phyloP scores from a whole-genome alignment of 2,797 vertebrate genomes.

The Brachymystax lenok region DNA sequence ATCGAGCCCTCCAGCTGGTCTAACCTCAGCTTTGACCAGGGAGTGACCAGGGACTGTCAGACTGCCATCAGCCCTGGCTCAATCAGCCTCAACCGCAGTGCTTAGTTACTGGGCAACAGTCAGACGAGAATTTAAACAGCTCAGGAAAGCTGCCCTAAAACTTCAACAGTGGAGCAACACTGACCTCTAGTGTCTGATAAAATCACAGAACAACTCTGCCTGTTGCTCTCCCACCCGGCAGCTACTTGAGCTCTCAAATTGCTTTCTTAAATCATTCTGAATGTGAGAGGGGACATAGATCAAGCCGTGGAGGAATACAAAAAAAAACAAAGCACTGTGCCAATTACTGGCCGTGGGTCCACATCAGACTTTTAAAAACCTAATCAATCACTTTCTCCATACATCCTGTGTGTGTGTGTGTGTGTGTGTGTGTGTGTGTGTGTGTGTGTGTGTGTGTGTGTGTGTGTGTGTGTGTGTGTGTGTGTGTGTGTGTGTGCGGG shows the following conservation, averaged over 20 bases:
- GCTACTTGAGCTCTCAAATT: conserved; percentile 44
- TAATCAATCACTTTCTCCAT: conserved; percentile 59
- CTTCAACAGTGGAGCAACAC: conserved; percentile 81
- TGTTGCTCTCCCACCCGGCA: background rate
- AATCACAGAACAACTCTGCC: conserved; percentile 15
- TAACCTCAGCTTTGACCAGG: background rate
- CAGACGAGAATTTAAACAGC: background rate
- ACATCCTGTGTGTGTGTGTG: conserved; percentile 24
- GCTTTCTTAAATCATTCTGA: conserved; percentile 63
- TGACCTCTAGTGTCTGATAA: conserved; percentile 86
- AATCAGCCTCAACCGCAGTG: background rate
- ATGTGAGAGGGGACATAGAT: conserved; percentile 56
- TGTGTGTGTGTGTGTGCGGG: conserved; percentile 38
- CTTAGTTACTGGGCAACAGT: conserved; percentile 4
- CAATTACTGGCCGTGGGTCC: conserved; percentile 59
- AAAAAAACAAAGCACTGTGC: conserved; percentile 47
- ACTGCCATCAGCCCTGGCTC: background rate
- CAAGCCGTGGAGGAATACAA: conserved; percentile 43
- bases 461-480: background rate
- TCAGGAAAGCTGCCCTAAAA: conserved; percentile 4
- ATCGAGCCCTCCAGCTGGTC: background rate
- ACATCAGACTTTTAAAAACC: conserved; percentile 58
- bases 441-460: conserved; percentile 34
- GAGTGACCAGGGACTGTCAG: conserved; percentile 14
- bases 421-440: conserved; percentile 23